phyloP scores from a whole-genome alignment of 2,113 vertebrate genomes.

The Hirundichthys speculiger region DNA sequence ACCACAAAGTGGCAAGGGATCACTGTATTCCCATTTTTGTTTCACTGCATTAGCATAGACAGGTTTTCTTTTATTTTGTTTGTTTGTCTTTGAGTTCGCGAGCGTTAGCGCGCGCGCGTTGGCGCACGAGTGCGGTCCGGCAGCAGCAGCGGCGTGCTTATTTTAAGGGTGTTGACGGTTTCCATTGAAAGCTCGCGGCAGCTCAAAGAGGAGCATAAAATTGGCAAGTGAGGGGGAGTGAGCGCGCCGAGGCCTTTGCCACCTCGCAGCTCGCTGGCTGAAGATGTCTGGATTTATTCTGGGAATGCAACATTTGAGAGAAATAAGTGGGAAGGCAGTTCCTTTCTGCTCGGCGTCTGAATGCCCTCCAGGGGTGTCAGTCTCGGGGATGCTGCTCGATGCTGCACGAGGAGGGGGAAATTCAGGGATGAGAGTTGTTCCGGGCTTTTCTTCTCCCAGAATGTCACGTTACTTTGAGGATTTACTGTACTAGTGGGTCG shows the following conservation, averaged over 20 bases:
- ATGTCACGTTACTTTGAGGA: constrained; percentile 31
- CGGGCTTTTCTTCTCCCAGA: constrained; percentile 47
- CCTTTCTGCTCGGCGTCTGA: constrained; percentile 58
- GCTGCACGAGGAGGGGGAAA: constrained; percentile 31
- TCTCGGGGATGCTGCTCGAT: constrained; percentile 43
- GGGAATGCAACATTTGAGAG: constrained; percentile 79
- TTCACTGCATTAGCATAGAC: constrained; percentile 36
- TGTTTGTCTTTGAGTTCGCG: constrained; percentile 26
- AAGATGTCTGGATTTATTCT: constrained; percentile 85
- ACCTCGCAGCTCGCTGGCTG: constrained; percentile 81
- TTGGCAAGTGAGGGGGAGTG: constrained; percentile 78
- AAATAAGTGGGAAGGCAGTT: constrained; percentile 76
- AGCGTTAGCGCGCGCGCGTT: constrained; percentile 18
- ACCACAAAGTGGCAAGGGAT: no score
- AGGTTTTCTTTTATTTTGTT: constrained; percentile 10
- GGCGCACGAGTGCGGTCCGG: constrained; percentile 66
- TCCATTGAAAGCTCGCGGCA: constrained; percentile 74
- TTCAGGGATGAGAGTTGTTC: constrained; percentile 46
- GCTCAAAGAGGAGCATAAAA: constrained; percentile 79
- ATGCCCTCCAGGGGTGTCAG: constrained; percentile 60
- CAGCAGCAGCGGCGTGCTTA: constrained; percentile 67
- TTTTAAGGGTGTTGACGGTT: constrained; percentile 77
- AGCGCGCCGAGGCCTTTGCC: constrained; percentile 75
- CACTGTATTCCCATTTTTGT: constrained; percentile 13
- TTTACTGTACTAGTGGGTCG: constrained; percentile 15